Conservation (phyloP, 2,797 vertebrate species). For the Hozukius guyotensis region DNA sequence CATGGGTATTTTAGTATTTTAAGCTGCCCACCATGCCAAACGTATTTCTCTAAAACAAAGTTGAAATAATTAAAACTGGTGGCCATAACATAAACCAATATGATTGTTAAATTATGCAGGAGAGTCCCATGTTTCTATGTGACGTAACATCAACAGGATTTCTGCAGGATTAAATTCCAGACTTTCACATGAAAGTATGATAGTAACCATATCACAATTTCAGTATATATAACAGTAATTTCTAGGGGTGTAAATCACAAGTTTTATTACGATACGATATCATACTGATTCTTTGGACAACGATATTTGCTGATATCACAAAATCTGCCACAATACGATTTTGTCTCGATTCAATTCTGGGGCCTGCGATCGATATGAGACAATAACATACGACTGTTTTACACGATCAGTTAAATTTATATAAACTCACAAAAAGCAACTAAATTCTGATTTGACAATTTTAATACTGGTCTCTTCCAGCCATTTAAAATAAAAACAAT, state of each 20-base stretch:
- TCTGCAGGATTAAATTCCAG: background rate
- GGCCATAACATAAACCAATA: background rate
- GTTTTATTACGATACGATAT: background rate
- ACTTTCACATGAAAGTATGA: background rate
- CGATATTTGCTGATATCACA: background rate
- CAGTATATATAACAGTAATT: background rate
- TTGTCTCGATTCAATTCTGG: no score
- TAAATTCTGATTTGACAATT: no score
- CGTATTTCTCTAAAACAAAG: background rate
- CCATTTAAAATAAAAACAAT: no score
- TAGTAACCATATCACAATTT: background rate
- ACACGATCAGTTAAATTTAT: no score
- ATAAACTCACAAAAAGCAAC: no score
- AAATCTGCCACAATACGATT: background rate
- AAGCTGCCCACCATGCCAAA: background rate
- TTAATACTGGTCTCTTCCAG: no score
- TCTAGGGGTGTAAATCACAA: no score
- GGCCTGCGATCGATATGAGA: no score
- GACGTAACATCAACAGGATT: no score
- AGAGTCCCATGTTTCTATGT: no score
- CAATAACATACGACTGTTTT: rapidly evolving
- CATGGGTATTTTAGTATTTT: background rate
- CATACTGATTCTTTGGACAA: background rate
- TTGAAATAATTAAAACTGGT: background rate
- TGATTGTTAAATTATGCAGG: background rate